A percentile compares a stretch with the other conserved stretches of the same genome.
Conservation (phyloP, 2,797 vertebrate genomes). For the Chelon labrosus region DNA sequence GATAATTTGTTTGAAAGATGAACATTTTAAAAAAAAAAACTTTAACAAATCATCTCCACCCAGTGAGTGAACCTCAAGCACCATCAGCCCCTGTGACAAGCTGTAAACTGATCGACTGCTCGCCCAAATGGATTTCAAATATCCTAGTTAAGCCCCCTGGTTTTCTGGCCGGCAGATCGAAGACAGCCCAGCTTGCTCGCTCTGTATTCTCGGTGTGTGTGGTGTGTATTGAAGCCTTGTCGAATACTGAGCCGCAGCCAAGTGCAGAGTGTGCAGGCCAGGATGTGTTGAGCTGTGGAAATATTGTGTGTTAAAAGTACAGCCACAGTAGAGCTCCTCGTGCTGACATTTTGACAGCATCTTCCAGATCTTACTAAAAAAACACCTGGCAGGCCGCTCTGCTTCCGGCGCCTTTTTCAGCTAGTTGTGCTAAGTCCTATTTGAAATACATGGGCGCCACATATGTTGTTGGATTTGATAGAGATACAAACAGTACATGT, state of each 20-base stretch:
- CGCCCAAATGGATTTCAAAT: constrained; percentile 34
- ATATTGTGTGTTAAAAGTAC: constrained; percentile 37
- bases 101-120: constrained; percentile 31
- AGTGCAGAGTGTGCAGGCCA: constrained; percentile 40
- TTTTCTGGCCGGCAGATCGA: constrained; percentile 19
- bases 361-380: not conserved
- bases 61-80: constrained; percentile 2
- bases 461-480: constrained; percentile 19
- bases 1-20: constrained; percentile 6
- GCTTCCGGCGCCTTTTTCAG: constrained; percentile 25
- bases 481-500: not conserved
- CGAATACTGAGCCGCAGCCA: constrained; percentile 37
- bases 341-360: constrained; percentile 33
- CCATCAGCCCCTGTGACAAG: constrained; percentile 31
- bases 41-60: not conserved
- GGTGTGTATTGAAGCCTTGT: constrained; percentile 24
- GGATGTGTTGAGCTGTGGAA: constrained; percentile 47
- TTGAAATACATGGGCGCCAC: not conserved
- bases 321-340: constrained; percentile 18
- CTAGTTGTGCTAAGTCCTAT: not conserved
- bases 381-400: constrained; percentile 10
- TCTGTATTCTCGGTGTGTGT: constrained; percentile 13
- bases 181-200: constrained; percentile 18
- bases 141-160: constrained; percentile 22
- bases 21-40: not conserved